phyloP scores from a whole-genome alignment of 1,140 invertebrate species.

The Sitobion miscanthi region DNA sequence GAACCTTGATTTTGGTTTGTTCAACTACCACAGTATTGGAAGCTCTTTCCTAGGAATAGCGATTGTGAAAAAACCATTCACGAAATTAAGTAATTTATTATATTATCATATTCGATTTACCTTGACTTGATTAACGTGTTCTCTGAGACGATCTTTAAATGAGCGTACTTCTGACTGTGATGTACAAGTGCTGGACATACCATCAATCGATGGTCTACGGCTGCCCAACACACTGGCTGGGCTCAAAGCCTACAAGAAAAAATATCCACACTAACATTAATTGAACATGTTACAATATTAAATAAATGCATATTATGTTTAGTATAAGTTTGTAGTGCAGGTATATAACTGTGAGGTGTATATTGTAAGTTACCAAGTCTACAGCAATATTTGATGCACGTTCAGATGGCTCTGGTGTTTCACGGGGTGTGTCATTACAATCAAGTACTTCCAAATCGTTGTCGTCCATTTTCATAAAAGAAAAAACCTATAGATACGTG shows the following conservation, averaged over 20 bases:
- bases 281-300: neutral
- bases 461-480: neutral
- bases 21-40: conserved; percentile 53
- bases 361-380: conserved; percentile 24
- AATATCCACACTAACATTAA: neutral
- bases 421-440: neutral
- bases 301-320: neutral
- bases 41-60: conserved; percentile 57
- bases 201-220: conserved; percentile 39
- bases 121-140: conserved; percentile 60
- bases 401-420: conserved; percentile 27
- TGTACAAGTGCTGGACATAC: conserved; percentile 53
- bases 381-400: neutral
- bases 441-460: conserved; percentile 40
- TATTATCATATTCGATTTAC: conserved; percentile 26
- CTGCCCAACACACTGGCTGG: conserved; percentile 19
- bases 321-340: neutral
- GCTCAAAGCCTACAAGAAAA: conserved; percentile 4
- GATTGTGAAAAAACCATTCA: neutral
- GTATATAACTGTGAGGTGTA: neutral
- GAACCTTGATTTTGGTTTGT: conserved; percentile 40
- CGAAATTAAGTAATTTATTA: neutral
- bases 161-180: conserved; percentile 60
- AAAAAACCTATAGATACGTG: neutral
- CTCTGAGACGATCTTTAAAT: conserved; percentile 60